Conservation (phyloP, 1,140 invertebrate genomes). For the Elysia chlorotica region DNA sequence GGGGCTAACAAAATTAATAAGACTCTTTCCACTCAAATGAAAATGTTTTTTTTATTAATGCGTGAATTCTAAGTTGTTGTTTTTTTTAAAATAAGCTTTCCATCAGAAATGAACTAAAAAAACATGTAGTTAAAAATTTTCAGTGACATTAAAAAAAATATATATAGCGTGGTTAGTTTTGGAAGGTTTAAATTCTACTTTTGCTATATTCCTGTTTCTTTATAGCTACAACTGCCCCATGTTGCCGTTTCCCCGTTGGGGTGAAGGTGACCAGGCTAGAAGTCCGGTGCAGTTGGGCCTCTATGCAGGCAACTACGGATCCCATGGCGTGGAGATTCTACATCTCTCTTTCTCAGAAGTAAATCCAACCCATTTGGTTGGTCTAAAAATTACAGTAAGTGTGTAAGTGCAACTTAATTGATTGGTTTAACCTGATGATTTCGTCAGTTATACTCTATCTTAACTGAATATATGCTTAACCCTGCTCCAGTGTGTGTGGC, state of each 20-base stretch:
- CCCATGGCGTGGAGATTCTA: conserved; percentile 12
- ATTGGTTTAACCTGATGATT: too few species aligned
- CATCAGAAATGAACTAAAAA: too few species aligned
- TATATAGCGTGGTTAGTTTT: too few species aligned
- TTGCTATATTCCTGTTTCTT: not conserved
- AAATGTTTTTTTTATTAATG: too few species aligned
- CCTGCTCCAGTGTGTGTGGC: too few species aligned
- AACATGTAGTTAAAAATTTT: too few species aligned
- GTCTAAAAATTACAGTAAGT: conserved; percentile 12
- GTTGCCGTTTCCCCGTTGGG: not conserved
- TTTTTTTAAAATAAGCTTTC: too few species aligned
- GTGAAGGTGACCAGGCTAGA: not conserved
- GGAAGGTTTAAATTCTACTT: not conserved
- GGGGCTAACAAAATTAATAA: too few species aligned
- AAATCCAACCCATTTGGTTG: not conserved
- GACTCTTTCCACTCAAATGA: too few species aligned
- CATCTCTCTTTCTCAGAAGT: not conserved
- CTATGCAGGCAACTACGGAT: conserved; percentile 4
- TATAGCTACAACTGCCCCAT: conserved; percentile 5
- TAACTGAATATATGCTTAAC: too few species aligned
- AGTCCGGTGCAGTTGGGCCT: not conserved
- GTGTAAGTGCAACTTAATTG: not conserved
- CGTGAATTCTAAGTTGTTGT: not conserved
- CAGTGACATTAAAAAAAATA: too few species aligned
- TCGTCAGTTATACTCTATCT: too few species aligned